Conservation (phyloP, 1,140 invertebrate genomes). For the Chironomus tepperi region DNA sequence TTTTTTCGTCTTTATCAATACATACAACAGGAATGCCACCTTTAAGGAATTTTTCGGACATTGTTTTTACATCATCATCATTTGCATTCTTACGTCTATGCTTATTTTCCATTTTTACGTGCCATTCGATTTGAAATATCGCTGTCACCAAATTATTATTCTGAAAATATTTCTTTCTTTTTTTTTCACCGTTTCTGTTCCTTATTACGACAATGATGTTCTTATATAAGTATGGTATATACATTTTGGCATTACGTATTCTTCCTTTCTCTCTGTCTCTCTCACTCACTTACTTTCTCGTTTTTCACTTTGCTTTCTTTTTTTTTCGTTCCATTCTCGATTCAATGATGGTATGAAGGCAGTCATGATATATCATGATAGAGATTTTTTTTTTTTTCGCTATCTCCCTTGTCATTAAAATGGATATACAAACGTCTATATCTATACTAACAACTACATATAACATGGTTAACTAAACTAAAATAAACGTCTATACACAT, state of each 20-base stretch:
- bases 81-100: not conserved
- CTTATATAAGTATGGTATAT: too few relatives aligned
- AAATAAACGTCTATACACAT: too few relatives aligned
- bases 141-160: not conserved
- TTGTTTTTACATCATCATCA: not conserved
- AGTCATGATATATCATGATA: not conserved
- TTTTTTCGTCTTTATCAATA: not conserved
- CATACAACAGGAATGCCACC: not conserved
- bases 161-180: too few relatives aligned
- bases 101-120: not conserved
- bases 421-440: not conserved
- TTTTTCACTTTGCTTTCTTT: too few relatives aligned
- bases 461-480: too few relatives aligned
- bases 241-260: too few relatives aligned
- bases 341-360: not conserved
- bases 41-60: not conserved
- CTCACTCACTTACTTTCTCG: too few relatives aligned
- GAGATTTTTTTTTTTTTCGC: not conserved
- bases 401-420: slow-evolving; percentile 8
- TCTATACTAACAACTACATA: not conserved
- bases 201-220: too few relatives aligned
- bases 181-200: too few relatives aligned
- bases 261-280: too few relatives aligned
- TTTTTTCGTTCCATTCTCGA: too few relatives aligned
- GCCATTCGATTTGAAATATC: not conserved